Evolutionary conservation across 2,888 invertebrate genomes (phyloP), one percentile per base, ranked within the genome.

Genomic region (Philhelius pedissequus): DNA sequence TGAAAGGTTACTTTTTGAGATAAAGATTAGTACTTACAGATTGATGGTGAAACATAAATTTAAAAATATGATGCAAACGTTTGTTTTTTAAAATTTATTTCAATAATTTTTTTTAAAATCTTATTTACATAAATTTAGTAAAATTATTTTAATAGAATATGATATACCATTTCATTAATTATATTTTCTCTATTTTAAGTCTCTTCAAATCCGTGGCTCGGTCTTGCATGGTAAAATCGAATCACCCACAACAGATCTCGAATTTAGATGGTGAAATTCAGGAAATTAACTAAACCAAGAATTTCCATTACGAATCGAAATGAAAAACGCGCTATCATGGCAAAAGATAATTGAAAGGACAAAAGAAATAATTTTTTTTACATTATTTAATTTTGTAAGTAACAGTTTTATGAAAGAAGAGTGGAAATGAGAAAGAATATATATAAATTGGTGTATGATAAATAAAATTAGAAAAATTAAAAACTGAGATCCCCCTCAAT

Each of bases 201-300:
- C 93, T 99, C 89, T 98, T 98, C 92, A 98, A 98, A 90, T 98
- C 98, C 2, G 98, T 99, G 86, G 99, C 99, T 22, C 94, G 97
- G 86, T 98, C 98, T 0, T 99, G 98, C 92, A 97, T 98, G 94
- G 96, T 96, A 89, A 97, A 96, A 92, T 94, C 96, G 88, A 93
- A 93, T 87, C 94, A 91, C 73, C 90, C 89, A 52, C 91, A 91
- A 82, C 92, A 91, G 87, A 88, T 90, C 77, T 89, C 90, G 74
- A 91, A 90, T 87, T 88, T 90, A 60, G 90, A 88, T 66, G 88
- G 89, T 35, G 92, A 92, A 86, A 89, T 88, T 73, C 91, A 91
- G 86, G 92, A 92, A 82, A 91, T 90, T 83, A 91, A 90, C 83
- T 90, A 88, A 78, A 5, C 64, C 69, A 30, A 56, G 15, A 69